Percentiles rank a stretch among this genome's conserved stretches.
Conservation (phyloP, 2,797 vertebrate genomes). For the Falco peregrinus region DNA sequence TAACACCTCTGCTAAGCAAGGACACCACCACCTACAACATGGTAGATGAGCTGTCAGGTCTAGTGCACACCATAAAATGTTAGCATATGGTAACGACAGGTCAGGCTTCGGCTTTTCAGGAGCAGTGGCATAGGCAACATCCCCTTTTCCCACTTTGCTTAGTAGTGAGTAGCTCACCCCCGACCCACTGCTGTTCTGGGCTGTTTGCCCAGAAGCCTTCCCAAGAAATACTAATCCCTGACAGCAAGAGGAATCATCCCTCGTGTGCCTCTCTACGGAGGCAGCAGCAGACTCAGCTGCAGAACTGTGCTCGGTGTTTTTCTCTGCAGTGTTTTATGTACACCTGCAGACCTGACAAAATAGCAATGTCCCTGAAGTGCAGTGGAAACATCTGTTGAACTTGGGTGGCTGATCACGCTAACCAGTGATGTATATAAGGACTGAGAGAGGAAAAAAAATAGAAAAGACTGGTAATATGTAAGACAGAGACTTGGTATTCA, state of each 20-base stretch:
- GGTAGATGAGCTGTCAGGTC: neutral
- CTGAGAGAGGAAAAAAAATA: neutral
- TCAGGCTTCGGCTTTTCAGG: neutral
- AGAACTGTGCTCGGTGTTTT: neutral
- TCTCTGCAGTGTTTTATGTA: neutral
- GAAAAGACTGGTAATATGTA: neutral
- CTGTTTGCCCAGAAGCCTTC: neutral
- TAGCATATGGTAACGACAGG: neutral
- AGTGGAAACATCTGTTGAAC: neutral
- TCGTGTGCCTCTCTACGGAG: neutral
- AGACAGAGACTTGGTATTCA: neutral
- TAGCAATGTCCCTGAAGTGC: neutral
- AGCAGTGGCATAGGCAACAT: rapidly evolving
- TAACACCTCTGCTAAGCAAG: neutral
- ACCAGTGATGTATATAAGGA: neutral
- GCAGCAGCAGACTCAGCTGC: neutral
- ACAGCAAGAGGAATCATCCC: neutral
- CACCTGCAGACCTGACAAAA: neutral
- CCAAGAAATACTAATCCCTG: neutral
- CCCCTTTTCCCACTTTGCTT: neutral
- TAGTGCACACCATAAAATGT: neutral
- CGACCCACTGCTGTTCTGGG: neutral
- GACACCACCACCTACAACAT: neutral
- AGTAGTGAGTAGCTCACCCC: rapidly evolving
- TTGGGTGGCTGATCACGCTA: neutral